Evolutionary conservation across 2,888 invertebrate genomes (phyloP).

Genomic region (Agrochola litura): DNA sequence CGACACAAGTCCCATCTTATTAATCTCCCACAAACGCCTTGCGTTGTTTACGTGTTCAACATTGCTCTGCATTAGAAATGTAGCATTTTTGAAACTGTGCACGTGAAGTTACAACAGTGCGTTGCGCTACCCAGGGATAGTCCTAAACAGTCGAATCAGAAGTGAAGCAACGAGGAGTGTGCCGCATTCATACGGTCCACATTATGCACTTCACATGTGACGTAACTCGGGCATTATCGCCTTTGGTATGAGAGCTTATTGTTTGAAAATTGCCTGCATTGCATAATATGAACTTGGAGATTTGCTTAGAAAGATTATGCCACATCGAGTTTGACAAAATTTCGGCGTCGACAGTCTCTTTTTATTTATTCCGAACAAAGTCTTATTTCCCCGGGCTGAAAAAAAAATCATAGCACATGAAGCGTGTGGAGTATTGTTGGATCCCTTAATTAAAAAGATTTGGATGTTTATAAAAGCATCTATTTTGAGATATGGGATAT

Average conservation of each 20-base stretch:
- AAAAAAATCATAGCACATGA: no score
- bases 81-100: slow-evolving; percentile 58
- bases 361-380: background rate
- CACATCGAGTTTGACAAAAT: background rate
- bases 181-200: slow-evolving; percentile 70
- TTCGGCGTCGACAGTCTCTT: background rate
- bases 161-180: slow-evolving; percentile 71
- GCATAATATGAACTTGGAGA: slow-evolving; percentile 7
- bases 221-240: slow-evolving; percentile 6
- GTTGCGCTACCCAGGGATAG: slow-evolving; percentile 66
- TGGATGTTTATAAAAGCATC: no score
- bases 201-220: slow-evolving; percentile 56
- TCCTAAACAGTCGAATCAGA: slow-evolving; percentile 66
- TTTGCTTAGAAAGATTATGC: background rate
- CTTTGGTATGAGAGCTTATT: slow-evolving; percentile 11
- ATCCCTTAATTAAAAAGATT: no score
- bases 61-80: slow-evolving; percentile 66
- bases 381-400: background rate
- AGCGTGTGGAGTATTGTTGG: no score
- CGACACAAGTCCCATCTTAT: slow-evolving; percentile 31
- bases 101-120: slow-evolving; percentile 68
- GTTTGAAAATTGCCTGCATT: slow-evolving; percentile 2
- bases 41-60: slow-evolving; percentile 35
- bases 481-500: no score
- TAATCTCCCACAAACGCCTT: slow-evolving; percentile 35